Percentiles rank a stretch among this genome's conserved stretches.
These are phyloP conservation scores for Heteronetta atricapilla DNA, from an alignment of 2,113 vertebrate genomes.

Conservation along the genomic window DNA sequence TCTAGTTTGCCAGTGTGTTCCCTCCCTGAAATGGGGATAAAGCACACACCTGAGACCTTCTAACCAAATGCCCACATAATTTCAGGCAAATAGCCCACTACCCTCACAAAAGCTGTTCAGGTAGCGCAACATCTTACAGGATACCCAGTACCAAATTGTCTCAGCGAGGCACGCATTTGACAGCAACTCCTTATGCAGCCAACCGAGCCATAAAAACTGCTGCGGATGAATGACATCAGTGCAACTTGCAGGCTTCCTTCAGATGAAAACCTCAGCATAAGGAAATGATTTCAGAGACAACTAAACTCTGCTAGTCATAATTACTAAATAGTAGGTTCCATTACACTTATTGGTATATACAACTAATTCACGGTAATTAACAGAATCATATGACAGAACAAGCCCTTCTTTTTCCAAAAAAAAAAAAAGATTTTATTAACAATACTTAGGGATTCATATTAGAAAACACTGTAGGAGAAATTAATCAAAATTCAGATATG, in stretches of 20 bases:
- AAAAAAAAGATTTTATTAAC: constrained; percentile 14
- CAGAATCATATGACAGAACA: background rate
- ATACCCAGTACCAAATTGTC: background rate
- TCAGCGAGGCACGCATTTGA: background rate
- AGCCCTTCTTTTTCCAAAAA: background rate
- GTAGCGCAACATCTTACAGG: background rate
- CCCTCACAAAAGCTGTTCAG: background rate
- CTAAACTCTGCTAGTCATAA: background rate
- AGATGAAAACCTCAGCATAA: background rate
- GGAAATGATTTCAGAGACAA: constrained; percentile 12
- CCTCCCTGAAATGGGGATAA: background rate
- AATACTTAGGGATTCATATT: background rate
- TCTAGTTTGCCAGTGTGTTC: background rate
- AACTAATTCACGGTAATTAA: background rate
- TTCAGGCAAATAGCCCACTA: background rate
- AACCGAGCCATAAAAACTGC: background rate
- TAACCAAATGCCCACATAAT: background rate
- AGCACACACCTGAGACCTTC: background rate
- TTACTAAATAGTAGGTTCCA: constrained; percentile 14
- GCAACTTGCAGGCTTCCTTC: constrained; percentile 15
- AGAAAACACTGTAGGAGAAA: constrained; percentile 18
- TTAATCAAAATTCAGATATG: background rate
- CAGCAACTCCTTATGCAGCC: background rate
- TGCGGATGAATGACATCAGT: background rate
- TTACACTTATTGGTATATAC: background rate